Evolutionary conservation across 2,888 invertebrate species (phyloP), one percentile per base, ranked within the genome.

Genomic region (Archips xylosteana): DNA sequence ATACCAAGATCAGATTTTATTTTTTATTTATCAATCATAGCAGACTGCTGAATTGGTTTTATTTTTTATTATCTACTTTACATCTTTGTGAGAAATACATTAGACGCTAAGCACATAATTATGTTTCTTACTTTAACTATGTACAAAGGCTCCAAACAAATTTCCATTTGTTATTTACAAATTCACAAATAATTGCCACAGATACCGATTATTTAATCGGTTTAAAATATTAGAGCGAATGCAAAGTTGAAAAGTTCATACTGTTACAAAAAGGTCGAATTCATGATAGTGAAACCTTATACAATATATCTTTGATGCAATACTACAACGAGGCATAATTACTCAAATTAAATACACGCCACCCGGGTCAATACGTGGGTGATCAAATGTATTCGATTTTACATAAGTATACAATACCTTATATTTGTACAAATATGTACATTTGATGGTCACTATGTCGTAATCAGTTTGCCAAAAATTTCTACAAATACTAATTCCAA

Each of bases 161-260:
- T 23, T 12, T 12, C 45, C 10, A 39, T 39, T 39, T 39, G 39
- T 39, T 67, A 72, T 72, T 62, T 72, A 72, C 67, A 72, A 47
- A 36, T 1, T 12, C 34, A 67, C 12, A 15, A 61, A 39, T 54
- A 54, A 12, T 10, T 10, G 3, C 39, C 13, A 49, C 49, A 13
- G 23, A 49, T 49, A 49, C 13, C 39, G 5, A 39, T 39, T 39
- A 5, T 6, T 39, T 39, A 39, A 39, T 6, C 6, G 39, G 39
- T 39, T 6, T 6, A 39, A 39, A 39, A 39, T 6, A 39, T 39
- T 39, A 39, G 6, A 23, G 6, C 39, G 6, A 6, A 4, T 1
- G 39, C 39, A 39, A 39, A 5, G 5, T 39, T 39, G 36, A 5
- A 36, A 36, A 3, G 3, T 49, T n/a, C 45, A 45, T 9, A 45